Percentiles rank a stretch among this genome's conserved stretches.
Conservation (phyloP, 1,140 invertebrate genomes). For the Bombus balteatus region DNA sequence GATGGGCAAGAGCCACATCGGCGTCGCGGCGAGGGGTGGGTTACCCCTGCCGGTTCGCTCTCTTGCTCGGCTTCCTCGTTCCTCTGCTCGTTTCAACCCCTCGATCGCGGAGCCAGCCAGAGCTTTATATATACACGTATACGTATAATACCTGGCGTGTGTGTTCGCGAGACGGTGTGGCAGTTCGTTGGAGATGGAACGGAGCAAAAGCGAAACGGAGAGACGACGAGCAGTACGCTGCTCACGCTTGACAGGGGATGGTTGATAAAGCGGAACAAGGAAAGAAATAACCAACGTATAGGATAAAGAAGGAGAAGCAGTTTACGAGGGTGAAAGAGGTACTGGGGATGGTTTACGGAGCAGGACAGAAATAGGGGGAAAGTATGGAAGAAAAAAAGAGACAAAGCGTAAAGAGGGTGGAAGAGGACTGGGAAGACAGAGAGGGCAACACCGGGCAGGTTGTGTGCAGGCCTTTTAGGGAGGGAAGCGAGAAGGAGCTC, state of each 20-base stretch:
- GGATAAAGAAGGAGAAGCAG: not conserved
- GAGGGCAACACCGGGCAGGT: constrained; percentile 3
- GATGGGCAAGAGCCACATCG: constrained; percentile 71
- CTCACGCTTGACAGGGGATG: not conserved
- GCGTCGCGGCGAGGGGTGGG: constrained; percentile 58
- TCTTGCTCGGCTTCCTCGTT: constrained; percentile 39
- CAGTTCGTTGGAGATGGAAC: constrained; percentile 23
- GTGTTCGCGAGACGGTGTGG: not conserved
- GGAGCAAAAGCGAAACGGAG: constrained; percentile 44
- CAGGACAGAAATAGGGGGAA: not conserved
- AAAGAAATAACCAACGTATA: not conserved
- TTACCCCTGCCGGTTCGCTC: constrained; percentile 40
- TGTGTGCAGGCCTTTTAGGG: not conserved
- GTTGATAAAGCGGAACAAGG: not conserved
- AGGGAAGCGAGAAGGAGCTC: constrained; percentile 24
- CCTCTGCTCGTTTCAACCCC: constrained; percentile 24
- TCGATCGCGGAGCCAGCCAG: constrained; percentile 11
- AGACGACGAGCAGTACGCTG: constrained; percentile 12
- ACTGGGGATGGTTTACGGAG: not conserved
- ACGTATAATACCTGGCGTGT: not conserved
- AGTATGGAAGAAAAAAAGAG: not conserved
- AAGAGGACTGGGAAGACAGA: constrained; percentile 3
- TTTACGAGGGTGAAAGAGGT: not conserved
- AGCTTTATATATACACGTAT: not conserved
- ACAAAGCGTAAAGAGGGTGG: not conserved